Evolutionary conservation across 2,888 invertebrate genomes (phyloP).

Genomic region (Petrolisthes cinctipes): DNA sequence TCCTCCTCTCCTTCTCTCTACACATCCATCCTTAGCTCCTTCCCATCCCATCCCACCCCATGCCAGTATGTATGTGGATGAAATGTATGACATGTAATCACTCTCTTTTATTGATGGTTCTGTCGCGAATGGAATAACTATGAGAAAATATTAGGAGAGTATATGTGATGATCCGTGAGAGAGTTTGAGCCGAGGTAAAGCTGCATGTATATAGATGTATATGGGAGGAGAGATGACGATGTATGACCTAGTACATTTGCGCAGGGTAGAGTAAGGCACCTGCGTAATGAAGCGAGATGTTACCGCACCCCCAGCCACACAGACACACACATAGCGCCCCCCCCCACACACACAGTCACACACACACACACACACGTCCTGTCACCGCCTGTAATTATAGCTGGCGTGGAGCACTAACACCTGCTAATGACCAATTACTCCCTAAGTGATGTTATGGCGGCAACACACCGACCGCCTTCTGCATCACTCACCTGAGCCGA

Average conservation of each 20-base stretch:
- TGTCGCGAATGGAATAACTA: too few relatives aligned
- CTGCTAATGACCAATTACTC: conserved; percentile 47
- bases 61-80: too few relatives aligned
- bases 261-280: background rate
- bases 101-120: too few relatives aligned
- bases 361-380: conserved; percentile 13
- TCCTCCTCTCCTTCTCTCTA: background rate
- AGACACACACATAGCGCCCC: background rate
- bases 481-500: conserved; percentile 14
- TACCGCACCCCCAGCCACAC: background rate
- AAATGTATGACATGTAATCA: too few relatives aligned
- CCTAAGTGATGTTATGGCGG: conserved; percentile 43
- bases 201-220: too few relatives aligned
- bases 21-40: background rate
- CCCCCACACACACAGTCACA: background rate
- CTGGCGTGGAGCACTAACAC: conserved; percentile 40
- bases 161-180: background rate
- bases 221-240: too few relatives aligned
- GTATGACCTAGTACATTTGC: too few relatives aligned
- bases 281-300: background rate
- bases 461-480: conserved; percentile 3
- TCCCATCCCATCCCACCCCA: background rate
- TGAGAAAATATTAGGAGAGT: background rate
- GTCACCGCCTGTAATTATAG: conserved; percentile 32
- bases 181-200: too few relatives aligned